Evolutionary conservation across 2,113 vertebrate species (phyloP).

Genomic region (Rhinogobius similis): DNA sequence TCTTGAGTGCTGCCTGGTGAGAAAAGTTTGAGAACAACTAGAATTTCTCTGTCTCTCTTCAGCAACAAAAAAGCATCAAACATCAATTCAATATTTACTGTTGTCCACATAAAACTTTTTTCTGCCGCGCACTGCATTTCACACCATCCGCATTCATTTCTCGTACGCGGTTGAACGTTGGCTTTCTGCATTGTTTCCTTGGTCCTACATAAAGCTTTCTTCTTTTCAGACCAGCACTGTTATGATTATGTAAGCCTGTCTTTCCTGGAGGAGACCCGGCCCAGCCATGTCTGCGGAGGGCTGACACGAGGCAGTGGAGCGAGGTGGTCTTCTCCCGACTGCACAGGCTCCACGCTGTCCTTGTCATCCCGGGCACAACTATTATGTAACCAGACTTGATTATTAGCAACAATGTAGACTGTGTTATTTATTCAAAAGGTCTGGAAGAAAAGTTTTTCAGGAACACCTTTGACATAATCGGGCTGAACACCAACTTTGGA

Average conservation of each 20-base stretch:
- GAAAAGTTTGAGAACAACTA: too few relatives aligned
- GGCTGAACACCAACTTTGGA: neutral
- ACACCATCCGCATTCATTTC: too few relatives aligned
- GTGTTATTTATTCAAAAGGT: neutral
- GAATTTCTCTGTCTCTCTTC: too few relatives aligned
- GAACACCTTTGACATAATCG: neutral
- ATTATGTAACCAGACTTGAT: constrained; percentile 13
- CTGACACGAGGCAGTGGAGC: constrained; percentile 33
- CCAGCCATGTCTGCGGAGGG: constrained; percentile 37
- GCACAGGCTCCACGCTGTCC: constrained; percentile 25
- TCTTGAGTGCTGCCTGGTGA: too few relatives aligned
- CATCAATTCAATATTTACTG: too few relatives aligned
- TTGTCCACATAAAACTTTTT: too few relatives aligned
- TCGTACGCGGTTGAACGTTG: too few relatives aligned
- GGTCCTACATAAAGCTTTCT: constrained; percentile 4
- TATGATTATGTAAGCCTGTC: constrained; percentile 30
- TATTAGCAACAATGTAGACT: neutral
- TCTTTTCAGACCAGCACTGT: constrained; percentile 1
- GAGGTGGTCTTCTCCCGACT: constrained; percentile 20
- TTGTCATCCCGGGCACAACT: constrained; percentile 6
- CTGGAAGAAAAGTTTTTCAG: neutral
- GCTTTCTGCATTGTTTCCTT: neutral
- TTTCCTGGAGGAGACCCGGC: constrained; percentile 27
- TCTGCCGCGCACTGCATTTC: too few relatives aligned
- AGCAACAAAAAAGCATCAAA: too few relatives aligned